Evolutionary conservation across 2,113 vertebrate genomes (phyloP).

Genomic region (Ameiurus melas): DNA sequence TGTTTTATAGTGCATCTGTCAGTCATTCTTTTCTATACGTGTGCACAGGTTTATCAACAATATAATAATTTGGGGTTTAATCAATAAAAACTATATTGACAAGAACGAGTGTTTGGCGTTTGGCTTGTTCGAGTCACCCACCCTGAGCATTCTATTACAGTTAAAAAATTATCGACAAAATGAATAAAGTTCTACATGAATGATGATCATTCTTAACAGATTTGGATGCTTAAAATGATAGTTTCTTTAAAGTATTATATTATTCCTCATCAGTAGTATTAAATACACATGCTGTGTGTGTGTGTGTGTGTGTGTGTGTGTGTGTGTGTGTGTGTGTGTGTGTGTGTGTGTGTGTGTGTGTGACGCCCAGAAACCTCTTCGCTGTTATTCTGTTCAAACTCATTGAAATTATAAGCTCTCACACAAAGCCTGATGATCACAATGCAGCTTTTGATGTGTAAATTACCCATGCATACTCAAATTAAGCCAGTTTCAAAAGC

Average conservation of each 20-base stretch:
- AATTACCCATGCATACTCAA: slow-evolving; percentile 35
- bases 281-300: neutral
- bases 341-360: slow-evolving; percentile 26
- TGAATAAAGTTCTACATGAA: neutral
- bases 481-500: slow-evolving; percentile 44
- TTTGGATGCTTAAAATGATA: neutral
- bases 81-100: neutral
- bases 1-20: slow-evolving; percentile 16
- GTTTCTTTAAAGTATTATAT: neutral
- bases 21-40: slow-evolving; percentile 1
- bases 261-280: neutral
- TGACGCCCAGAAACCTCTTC: neutral
- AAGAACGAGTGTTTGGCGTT: neutral
- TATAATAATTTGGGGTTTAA: neutral
- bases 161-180: neutral
- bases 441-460: slow-evolving; percentile 43
- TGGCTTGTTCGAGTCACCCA: neutral
- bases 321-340: slow-evolving; percentile 33
- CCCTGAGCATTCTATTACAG: neutral
- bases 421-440: slow-evolving; percentile 29
- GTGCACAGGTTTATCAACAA: neutral
- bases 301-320: slow-evolving; percentile 23
- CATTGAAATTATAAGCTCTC: slow-evolving; percentile 29
- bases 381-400: neutral
- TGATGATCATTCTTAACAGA: neutral